Conservation (phyloP, 1,140 invertebrate species). For the Heterodera schachtii region DNA sequence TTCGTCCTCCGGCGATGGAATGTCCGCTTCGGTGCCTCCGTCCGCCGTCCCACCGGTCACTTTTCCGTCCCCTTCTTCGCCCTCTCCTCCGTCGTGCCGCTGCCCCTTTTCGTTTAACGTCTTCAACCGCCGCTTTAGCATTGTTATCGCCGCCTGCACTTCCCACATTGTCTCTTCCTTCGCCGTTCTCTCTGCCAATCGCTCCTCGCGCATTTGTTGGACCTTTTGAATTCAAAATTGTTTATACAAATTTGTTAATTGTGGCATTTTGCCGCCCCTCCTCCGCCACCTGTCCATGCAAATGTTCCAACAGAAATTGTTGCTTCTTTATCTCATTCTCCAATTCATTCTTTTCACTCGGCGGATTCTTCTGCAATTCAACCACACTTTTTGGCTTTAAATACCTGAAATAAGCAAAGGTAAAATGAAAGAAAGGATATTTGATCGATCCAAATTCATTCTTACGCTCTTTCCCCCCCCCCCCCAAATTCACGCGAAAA, state of each 20-base stretch:
- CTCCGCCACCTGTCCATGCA: conserved; percentile 42
- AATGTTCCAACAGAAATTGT: conserved; percentile 46
- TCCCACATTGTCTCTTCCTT: conserved; percentile 53
- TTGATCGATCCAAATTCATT: background rate
- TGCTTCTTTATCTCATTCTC: conserved; percentile 45
- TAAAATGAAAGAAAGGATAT: background rate
- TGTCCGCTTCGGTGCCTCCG: background rate
- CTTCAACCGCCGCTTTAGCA: conserved; percentile 38
- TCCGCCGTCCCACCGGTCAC: background rate
- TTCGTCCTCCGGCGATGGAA: background rate
- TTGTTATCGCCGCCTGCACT: conserved; percentile 48
- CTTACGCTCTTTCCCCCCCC: background rate
- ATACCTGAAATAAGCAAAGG: conserved; percentile 34
- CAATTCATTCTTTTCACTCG: conserved; percentile 32
- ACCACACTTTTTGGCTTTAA: conserved; percentile 35
- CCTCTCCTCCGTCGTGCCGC: background rate
- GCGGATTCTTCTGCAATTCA: conserved; percentile 37
- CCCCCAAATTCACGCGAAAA: background rate
- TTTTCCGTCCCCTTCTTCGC: conserved; percentile 10
- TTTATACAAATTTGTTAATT: conserved; percentile 7
- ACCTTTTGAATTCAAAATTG: conserved; percentile 21
- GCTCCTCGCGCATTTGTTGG: conserved; percentile 31
- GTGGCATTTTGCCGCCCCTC: too few species aligned
- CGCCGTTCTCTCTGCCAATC: conserved; percentile 28
- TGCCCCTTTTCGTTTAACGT: conserved; percentile 6